Percentiles rank a stretch among this genome's conserved stretches.
Conservation (phyloP, 2,113 vertebrate genomes). For the Irena cyanogastra region DNA sequence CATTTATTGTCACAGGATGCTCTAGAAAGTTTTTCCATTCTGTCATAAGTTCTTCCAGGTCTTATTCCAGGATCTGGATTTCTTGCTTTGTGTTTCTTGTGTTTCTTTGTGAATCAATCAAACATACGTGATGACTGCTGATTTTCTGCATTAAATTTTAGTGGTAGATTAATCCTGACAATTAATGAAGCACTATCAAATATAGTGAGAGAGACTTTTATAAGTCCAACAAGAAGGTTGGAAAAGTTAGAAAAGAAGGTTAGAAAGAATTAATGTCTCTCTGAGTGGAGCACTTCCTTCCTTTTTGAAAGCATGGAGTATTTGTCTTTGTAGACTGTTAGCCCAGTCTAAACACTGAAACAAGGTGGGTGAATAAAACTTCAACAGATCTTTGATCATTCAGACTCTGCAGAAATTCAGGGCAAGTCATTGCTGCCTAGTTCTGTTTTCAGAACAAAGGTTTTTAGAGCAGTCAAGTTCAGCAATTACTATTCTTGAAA, state of each 20-base stretch:
- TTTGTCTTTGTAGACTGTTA: background rate
- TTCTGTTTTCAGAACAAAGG: constrained; percentile 32
- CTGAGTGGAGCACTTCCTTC: background rate
- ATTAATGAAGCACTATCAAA: background rate
- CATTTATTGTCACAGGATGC: background rate
- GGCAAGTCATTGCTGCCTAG: background rate
- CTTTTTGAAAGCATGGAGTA: background rate
- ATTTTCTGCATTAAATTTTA: background rate
- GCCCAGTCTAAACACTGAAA: background rate
- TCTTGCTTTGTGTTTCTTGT: background rate
- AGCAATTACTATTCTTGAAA: constrained; percentile 46
- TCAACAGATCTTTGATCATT: background rate
- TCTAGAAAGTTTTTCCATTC: background rate
- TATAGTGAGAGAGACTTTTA: background rate
- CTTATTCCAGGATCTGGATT: background rate
- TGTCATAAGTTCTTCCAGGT: background rate
- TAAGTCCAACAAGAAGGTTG: background rate
- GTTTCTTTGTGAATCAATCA: background rate
- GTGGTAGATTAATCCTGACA: background rate
- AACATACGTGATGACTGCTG: background rate
- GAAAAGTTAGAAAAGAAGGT: background rate
- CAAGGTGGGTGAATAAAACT: background rate
- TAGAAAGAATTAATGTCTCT: background rate
- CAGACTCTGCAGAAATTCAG: background rate
- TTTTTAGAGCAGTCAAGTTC: constrained; percentile 19